phyloP scores from a whole-genome alignment of 2,888 invertebrate species.

The Chalcis sispes region DNA sequence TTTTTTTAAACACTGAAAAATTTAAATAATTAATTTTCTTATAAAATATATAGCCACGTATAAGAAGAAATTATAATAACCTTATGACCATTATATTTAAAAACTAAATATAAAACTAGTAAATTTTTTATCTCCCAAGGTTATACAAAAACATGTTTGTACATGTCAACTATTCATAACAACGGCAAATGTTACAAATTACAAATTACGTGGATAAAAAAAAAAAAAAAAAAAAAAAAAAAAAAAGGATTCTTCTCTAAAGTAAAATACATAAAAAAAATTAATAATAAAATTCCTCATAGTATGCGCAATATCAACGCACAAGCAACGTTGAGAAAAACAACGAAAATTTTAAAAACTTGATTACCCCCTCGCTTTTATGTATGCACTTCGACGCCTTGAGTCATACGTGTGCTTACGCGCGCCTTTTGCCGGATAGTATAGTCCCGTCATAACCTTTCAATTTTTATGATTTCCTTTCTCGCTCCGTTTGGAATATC shows the following conservation, averaged over 20 bases:
- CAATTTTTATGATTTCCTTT: conserved; percentile 28
- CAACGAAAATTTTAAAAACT: too few species aligned
- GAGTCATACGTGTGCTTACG: conserved; percentile 8
- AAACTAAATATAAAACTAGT: conserved; percentile 20
- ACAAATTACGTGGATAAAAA: conserved; percentile 1
- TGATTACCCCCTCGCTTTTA: conserved; percentile 32
- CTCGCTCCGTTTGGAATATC: neutral
- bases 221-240: neutral
- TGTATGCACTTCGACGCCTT: too few species aligned
- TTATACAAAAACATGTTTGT: neutral
- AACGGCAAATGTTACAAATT: conserved; percentile 28
- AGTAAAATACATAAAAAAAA: too few species aligned
- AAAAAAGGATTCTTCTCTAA: neutral
- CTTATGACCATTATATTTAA: conserved; percentile 4
- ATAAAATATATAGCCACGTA: neutral
- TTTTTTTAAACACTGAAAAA: too few species aligned
- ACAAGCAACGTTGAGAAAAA: neutral
- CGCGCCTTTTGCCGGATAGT: too few species aligned
- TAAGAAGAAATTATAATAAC: conserved; percentile 4
- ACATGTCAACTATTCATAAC: conserved; percentile 21
- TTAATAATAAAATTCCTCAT: too few species aligned
- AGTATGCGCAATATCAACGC: too few species aligned
- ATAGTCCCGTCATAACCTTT: too few species aligned
- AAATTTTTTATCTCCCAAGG: conserved; percentile 22
- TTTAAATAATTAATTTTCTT: neutral